Evolutionary conservation across 2,797 vertebrate species (phyloP).

Genomic region (Saxicola maurus): DNA sequence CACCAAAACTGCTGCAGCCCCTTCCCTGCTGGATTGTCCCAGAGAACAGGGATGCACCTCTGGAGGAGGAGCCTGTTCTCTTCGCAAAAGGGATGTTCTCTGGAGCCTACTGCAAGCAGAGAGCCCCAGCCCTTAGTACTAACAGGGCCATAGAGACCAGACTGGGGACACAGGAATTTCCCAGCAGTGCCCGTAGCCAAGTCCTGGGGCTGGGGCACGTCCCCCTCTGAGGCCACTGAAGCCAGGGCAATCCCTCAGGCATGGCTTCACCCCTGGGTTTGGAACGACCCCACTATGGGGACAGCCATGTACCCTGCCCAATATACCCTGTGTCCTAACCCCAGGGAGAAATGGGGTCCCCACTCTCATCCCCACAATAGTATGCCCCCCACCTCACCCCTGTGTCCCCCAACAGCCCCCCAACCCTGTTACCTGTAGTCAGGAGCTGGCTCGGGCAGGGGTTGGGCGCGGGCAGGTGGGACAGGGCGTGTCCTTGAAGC

Average conservation of each 20-base stretch:
- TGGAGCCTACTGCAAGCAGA: background rate
- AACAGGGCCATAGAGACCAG: background rate
- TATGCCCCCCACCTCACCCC: no score
- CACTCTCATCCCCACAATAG: rapidly evolving
- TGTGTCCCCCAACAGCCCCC: background rate
- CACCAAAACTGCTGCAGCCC: background rate
- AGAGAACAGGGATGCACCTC: background rate
- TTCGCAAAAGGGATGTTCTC: rapidly evolving
- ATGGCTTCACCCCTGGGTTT: background rate
- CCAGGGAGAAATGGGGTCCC: background rate
- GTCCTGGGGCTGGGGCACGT: background rate
- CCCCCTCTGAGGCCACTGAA: background rate
- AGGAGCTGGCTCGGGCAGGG: slow-evolving; percentile 85
- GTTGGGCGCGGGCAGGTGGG: background rate
- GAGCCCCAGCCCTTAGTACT: background rate
- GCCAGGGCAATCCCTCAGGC: rapidly evolving
- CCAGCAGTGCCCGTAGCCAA: rapidly evolving
- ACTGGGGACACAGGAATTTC: background rate
- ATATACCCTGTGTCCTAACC: background rate
- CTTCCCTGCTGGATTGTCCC: background rate
- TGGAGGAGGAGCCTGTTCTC: background rate
- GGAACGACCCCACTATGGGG: rapidly evolving
- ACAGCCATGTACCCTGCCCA: background rate
- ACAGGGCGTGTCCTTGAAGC: background rate
- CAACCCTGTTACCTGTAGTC: slow-evolving; percentile 41